Base-by-base conservation (phyloP, 37 sponge, comb jelly and placozoan species). In the Haliclona indistincta region DNA sequence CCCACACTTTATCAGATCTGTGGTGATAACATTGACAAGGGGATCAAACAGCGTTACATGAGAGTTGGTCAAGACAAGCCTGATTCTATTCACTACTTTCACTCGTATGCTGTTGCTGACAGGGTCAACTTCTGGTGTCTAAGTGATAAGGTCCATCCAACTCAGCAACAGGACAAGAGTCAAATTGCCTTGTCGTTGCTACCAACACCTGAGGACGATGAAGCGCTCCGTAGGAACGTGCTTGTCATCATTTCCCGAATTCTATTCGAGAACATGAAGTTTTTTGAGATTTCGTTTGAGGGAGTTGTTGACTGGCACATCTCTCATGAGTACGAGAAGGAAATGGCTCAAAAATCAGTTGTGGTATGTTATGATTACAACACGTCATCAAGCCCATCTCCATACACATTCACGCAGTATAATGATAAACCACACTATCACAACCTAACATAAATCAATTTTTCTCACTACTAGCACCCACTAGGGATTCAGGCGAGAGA, bases 151-250 rank as follows among this genome's bases (percentile, higher is more conserved):
- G 19, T 6, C 26, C 15, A 26, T 6, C 60, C 60, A 25, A n/a
- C 26, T 58, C 60, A 20, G 7, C 39, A 26, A 38, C n/a, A n/a
- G n/a, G 72, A 71, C 15, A 22, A 72, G 56, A 26, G n/a, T 32
- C 54, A 43, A 35, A 20, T 64, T 34, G 77, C 67, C 11, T 13
- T 42, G 29, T 64, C 67, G n/a, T 45, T 77, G 19, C 78, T 77
- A 20, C 78, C 78, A 66, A 37, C 78, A 25, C n/a, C 38, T 36
- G 68, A 77, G 40, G 78, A 77, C 53, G 74, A 73, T 34, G 20
- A 17, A 19, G 60, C 60, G 20, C 25, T 77, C 17, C 68, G 54
- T 4, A 37, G 25, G 13, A 77, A 77, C 53, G 65, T 77, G n/a
- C 64, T 26, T 26, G 44, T 53, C 7, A 20, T 77, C n/a, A 67